Evolutionary conservation across 2,113 vertebrate species (phyloP).

Genomic region (Lepidothrix coronata): DNA sequence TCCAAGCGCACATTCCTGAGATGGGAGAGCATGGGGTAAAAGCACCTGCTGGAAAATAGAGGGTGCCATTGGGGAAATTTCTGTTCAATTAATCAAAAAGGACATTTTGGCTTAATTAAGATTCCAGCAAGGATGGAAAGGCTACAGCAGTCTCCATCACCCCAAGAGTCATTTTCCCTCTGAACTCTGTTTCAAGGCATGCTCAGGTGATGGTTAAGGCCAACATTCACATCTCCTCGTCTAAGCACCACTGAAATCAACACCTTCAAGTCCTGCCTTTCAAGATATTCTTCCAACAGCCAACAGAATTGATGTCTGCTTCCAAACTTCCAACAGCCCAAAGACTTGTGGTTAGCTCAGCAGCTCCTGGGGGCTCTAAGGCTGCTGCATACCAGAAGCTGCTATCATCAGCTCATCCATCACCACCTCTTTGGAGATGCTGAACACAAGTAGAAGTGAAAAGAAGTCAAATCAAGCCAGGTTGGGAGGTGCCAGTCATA

Average conservation of each 20-base stretch:
- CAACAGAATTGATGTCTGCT: not conserved
- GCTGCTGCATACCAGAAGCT: not conserved
- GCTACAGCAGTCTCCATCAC: not conserved
- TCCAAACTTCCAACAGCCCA: slow-evolving; percentile 6
- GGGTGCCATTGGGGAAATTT: not conserved
- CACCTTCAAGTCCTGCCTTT: not conserved
- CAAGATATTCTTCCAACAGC: not conserved
- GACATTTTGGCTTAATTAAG: not conserved
- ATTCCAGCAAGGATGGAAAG: not conserved
- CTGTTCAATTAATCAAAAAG: not conserved
- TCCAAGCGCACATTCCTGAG: not conserved
- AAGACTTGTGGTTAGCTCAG: not conserved
- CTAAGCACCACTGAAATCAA: not conserved
- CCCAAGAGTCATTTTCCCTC: not conserved
- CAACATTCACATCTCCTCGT: not conserved
- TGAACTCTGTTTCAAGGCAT: not conserved
- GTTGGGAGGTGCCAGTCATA: not conserved
- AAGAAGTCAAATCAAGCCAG: not conserved
- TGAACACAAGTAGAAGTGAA: not conserved
- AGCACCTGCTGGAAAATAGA: not conserved
- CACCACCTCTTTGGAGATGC: not conserved
- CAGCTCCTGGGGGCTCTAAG: not conserved
- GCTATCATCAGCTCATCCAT: not conserved
- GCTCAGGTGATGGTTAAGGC: not conserved
- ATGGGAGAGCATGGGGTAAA: not conserved